Base-by-base conservation (phyloP, 2,888 invertebrate species). In the Cyrtodaria siliqua region DNA sequence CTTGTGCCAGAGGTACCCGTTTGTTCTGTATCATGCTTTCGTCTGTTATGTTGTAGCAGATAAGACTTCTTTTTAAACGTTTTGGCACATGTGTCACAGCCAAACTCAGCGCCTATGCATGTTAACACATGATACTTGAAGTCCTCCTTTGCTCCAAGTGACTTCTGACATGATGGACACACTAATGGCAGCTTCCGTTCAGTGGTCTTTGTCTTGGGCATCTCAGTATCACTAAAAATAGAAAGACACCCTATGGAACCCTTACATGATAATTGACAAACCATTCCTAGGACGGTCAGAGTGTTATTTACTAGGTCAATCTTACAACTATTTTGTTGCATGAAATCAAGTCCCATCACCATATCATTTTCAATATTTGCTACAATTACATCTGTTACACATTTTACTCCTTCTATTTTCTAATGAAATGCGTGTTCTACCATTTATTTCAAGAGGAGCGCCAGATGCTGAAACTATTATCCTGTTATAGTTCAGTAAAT, bases 331-430 rank as follows among this genome's bases (percentile, higher is more conserved):
- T 57, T 3, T 23, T 1, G 4, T 38, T 42, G 57, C 52, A 71
- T 27, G 33, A 71, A 71, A 27, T 71, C 71, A 1, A 71, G 27
- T 1, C 71, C 64, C 6, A 71, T 24, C 1, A 71, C 52, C 0
- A 29, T 49, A 42, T 71, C 71, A 8, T 26, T 23, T 14, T 71
- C 63, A 12, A 71, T 71, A 12, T 71, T 50, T n/a, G 63, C 56
- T 18, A 71, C 64, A 14, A 71, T 24, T 16, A 64, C 50, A 18
- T 47, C 50, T 1, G n/a, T 26, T 60, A 12, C 26, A 27, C 27
- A 63, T 6, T 18, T 1, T 6, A 20, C 49, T 16, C 53, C 63
- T 8, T 24, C 6, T 29, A 53, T 42, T 18, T n/a, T 53, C 27
- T 8, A 63, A 14, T 1, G 14, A 3, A 2, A 63, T n/a, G n/a